phyloP scores from a whole-genome alignment of 2,888 invertebrate genomes.

The Drosophila picticornis region DNA sequence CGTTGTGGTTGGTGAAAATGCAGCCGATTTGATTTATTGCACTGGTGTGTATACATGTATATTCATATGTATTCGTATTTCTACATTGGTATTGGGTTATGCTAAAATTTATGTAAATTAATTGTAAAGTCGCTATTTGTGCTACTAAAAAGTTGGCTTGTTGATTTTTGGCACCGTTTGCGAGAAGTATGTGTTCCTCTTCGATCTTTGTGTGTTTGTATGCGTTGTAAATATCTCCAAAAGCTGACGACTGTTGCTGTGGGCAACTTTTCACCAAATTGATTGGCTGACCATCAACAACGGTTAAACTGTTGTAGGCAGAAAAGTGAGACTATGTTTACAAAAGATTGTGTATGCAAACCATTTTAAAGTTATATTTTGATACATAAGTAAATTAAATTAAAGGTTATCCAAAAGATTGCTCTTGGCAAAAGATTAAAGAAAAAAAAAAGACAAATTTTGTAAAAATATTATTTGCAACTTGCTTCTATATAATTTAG shows the following conservation, averaged over 20 bases:
- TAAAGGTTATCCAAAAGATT: background rate
- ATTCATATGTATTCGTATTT: background rate
- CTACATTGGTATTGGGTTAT: slow-evolving; percentile 3
- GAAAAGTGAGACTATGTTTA: slow-evolving; percentile 10
- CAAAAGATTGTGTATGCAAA: background rate
- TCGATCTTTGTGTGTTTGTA: background rate
- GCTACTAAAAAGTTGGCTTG: slow-evolving; percentile 38
- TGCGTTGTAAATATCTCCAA: slow-evolving; percentile 28
- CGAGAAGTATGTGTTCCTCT: slow-evolving; percentile 22
- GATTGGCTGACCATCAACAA: slow-evolving; percentile 40
- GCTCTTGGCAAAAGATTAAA: background rate
- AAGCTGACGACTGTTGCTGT: slow-evolving; percentile 31
- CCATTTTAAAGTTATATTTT: background rate
- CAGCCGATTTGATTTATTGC: slow-evolving; percentile 57
- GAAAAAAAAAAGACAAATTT: background rate
- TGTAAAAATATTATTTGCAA: background rate
- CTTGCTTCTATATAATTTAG: background rate
- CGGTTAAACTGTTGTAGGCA: slow-evolving; percentile 56
- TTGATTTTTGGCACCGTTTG: slow-evolving; percentile 55
- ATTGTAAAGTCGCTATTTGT: slow-evolving; percentile 31
- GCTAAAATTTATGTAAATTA: slow-evolving; percentile 51
- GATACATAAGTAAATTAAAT: background rate
- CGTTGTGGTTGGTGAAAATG: slow-evolving; percentile 69
- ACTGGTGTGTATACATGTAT: slow-evolving; percentile 2
- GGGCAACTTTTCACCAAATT: slow-evolving; percentile 55